Base-by-base conservation (phyloP, 1,140 invertebrate genomes). In the Micrasema minimum region DNA sequence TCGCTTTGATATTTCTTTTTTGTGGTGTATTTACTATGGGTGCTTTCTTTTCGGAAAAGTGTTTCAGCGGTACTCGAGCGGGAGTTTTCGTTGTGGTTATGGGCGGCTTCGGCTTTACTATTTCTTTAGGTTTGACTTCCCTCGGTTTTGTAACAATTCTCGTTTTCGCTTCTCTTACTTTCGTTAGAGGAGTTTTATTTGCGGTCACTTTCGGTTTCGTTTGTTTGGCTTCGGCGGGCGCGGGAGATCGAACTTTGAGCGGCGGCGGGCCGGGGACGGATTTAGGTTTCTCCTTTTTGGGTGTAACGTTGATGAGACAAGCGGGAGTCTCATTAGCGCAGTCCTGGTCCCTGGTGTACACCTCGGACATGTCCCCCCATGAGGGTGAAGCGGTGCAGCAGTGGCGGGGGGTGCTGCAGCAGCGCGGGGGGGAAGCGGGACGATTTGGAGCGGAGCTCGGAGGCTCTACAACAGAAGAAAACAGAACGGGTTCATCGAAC, bases 231-330 rank as follows among this genome's bases (percentile, higher is more conserved):
- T 64, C 41, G 12, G 59, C 38, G 9, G 67, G 45, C 22, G 48
- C 61, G 3, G 48, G 45, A 38, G 43, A 23, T 31, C 7, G 26
- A 31, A 7, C 26, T 57, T 72, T 72, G 11, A 70, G 46, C 12
- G 67, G 70, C 31, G 68, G 68, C 14, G 69, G 59, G 20, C 65
- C 76, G 48, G 75, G 67, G 41, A 69, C 41, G 20, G 50, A 65
- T 72, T 81, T 82, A 20, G 78, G 73, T 37, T 79, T 79, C 2
- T 77, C 67, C 62, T 79, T 76, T 70, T 80, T 80, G 64, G 79
- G 79, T 35, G 83, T 79, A 76, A 85, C 81, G 76, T 79, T 82
- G 77, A 76, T 81, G 69, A 85, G 80, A 76, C 85, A 86, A 69
- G 84, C 85, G 61, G 83, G 84, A 61, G 80, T 76, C 66, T 77